Conservation (phyloP, 1,140 invertebrate genomes). For the Drosophila bocqueti region DNA sequence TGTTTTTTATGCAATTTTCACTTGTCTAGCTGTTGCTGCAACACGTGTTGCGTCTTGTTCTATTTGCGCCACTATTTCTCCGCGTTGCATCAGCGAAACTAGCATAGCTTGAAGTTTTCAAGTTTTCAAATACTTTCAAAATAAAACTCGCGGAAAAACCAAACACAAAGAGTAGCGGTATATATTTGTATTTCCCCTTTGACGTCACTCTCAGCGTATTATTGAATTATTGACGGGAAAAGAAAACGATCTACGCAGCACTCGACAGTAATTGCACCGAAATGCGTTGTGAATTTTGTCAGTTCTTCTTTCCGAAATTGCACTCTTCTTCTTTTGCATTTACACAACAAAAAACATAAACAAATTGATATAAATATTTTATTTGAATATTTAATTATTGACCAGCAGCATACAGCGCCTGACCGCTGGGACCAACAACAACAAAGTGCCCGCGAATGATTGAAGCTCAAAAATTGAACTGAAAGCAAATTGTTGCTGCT, state of each 20-base stretch:
- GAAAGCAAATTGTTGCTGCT: slow-evolving; percentile 48
- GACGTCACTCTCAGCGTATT: slow-evolving; percentile 21
- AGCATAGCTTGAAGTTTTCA: slow-evolving; percentile 4
- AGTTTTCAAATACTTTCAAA: background rate
- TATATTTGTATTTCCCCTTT: slow-evolving; percentile 28
- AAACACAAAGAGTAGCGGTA: background rate
- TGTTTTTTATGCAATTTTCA: background rate
- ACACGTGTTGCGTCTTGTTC: slow-evolving; percentile 22
- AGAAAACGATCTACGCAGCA: slow-evolving; percentile 44
- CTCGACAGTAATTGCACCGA: slow-evolving; percentile 30
- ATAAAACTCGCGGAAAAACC: background rate
- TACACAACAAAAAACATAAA: slow-evolving; percentile 11
- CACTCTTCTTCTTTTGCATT: background rate
- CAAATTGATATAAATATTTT: slow-evolving; percentile 8
- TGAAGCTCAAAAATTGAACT: slow-evolving; percentile 71
- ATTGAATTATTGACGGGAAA: background rate
- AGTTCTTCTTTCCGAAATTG: background rate
- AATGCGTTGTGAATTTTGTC: slow-evolving; percentile 1
- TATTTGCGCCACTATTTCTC: slow-evolving; percentile 15
- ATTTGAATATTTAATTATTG: slow-evolving; percentile 17
- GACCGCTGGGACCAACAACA: slow-evolving; percentile 49
- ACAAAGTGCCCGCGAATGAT: slow-evolving; percentile 66
- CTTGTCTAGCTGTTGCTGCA: slow-evolving; percentile 2
- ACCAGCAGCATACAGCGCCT: slow-evolving; percentile 4
- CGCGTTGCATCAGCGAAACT: slow-evolving; percentile 15